Evolutionary conservation across 2,888 invertebrate genomes (phyloP).

Genomic region (Plebejus melissa): DNA sequence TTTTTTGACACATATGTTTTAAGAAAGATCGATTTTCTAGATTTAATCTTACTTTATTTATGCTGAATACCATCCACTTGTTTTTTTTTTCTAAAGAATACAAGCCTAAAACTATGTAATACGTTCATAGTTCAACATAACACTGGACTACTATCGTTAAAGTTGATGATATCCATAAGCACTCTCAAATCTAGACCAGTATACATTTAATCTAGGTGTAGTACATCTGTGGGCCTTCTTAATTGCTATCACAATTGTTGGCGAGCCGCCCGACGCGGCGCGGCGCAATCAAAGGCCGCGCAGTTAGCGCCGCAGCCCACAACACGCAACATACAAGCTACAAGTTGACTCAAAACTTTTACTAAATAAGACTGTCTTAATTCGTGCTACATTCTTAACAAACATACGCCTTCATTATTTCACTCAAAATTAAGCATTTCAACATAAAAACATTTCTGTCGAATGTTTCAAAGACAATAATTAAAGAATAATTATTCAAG

Average conservation of each 20-base stretch:
- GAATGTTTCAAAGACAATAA: too few species aligned
- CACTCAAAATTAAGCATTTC: not conserved
- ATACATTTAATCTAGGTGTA: not conserved
- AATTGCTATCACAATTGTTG: slow-evolving; percentile 23
- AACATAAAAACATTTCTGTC: not conserved
- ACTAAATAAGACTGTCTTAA: not conserved
- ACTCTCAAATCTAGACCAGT: too few species aligned
- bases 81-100: too few species aligned
- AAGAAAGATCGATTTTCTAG: too few species aligned
- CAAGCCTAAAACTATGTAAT: too few species aligned
- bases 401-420: not conserved
- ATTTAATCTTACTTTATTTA: too few species aligned
- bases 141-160: too few species aligned
- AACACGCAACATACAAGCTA: not conserved
- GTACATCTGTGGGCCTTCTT: slow-evolving; percentile 7
- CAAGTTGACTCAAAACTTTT: not conserved
- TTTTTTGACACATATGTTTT: too few species aligned
- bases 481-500: too few species aligned
- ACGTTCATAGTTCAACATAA: too few species aligned
- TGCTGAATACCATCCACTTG: too few species aligned
- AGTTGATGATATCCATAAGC: too few species aligned
- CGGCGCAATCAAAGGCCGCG: not conserved
- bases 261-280: not conserved
- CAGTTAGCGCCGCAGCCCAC: not conserved
- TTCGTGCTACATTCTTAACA: not conserved